Base-by-base conservation (phyloP, 2,888 invertebrate genomes). In the Eupithecia inturbata region DNA sequence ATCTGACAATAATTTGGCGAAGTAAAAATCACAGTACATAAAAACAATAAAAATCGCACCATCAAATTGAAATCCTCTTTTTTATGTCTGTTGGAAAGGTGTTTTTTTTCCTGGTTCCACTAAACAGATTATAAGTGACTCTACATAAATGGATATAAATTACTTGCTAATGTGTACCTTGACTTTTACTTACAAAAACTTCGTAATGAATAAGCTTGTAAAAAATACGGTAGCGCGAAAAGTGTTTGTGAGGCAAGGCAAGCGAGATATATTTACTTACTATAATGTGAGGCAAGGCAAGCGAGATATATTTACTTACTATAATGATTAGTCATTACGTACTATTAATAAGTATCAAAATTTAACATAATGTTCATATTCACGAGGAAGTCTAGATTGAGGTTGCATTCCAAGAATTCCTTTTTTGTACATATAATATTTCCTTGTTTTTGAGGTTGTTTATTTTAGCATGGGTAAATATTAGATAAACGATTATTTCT, bases 171-270 rank as follows among this genome's bases (percentile, higher is more conserved):
- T 36, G 36, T 36, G 9, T 9, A 36, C 53, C 53, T 53, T 26
- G 12, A 57, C 14, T 57, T 57, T n/a, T n/a, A n/a, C 26, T 9
- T 4, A 26, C 57, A 57, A 57, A 57, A 57, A 57, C 14, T 57
- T 26, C 22, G 3, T 57, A 57, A 12, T 53, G n/a, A 22, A 22
- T 3, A 22, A 26, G 12, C 14, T 3, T 10, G 14, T 26, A 57
- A 57, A 57, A 57, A 57, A 57, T 26, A 57, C 57, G 57, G 57
- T 26, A 57, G 26, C 9, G 57, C 57, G 26, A 26, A 57, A 57
- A 26, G 12, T 26, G 57, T 12, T 26, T n/a, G n/a, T n/a, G n/a
- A 39, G 12, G 3, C 57, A 14, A 57, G 57, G 57, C 26, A 26
- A 57, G 22, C 53, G 53, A 53, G n/a, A 45, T 45, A 36, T 7